Evolutionary conservation across 2,888 invertebrate genomes (phyloP).

Genomic region (Diplazon laetatorius): DNA sequence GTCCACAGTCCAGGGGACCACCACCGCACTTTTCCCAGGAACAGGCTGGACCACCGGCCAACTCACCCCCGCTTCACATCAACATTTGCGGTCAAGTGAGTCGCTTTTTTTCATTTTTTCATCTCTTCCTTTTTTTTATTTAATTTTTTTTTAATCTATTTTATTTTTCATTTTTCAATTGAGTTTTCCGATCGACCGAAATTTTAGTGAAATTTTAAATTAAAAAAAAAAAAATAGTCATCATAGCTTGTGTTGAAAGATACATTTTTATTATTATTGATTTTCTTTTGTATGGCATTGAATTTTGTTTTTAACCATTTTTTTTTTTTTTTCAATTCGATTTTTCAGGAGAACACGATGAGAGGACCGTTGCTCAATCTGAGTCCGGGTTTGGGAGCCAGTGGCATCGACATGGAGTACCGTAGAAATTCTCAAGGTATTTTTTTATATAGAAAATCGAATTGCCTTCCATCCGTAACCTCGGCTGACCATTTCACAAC

Average conservation of each 20-base stretch:
- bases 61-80: conserved; percentile 84
- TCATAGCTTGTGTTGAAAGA: too few relatives aligned
- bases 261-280: too few relatives aligned
- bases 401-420: conserved; percentile 79
- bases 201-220: background rate
- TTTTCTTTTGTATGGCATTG: too few relatives aligned
- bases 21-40: conserved; percentile 78
- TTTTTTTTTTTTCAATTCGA: background rate
- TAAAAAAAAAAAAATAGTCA: too few relatives aligned
- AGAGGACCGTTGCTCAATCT: conserved; percentile 81
- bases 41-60: conserved; percentile 76
- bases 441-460: conserved; percentile 1
- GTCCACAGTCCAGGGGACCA: conserved; percentile 76
- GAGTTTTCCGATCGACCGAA: background rate
- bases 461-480: background rate
- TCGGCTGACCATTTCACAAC: too few relatives aligned
- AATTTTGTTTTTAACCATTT: background rate
- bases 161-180: background rate
- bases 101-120: conserved; percentile 31
- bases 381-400: conserved; percentile 80
- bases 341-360: conserved; percentile 79
- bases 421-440: conserved; percentile 78
- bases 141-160: background rate
- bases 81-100: conserved; percentile 84
- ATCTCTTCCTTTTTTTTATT: background rate